phyloP scores from a whole-genome alignment of 1,140 invertebrate species.

The Asbolus verrucosus region DNA sequence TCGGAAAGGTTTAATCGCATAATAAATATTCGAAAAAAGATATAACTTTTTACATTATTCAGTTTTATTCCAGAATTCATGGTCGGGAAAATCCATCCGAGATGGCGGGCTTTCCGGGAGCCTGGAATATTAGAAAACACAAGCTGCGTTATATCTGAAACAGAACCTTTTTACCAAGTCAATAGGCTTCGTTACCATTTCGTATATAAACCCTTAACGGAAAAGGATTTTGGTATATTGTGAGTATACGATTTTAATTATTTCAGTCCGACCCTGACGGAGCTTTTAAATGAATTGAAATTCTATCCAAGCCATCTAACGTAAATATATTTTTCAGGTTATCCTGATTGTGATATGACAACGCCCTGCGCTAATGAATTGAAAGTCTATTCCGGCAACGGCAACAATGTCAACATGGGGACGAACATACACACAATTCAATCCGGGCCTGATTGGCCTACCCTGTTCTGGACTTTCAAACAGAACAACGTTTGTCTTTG shows the following conservation, averaged over 20 bases:
- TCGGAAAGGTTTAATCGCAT: neutral
- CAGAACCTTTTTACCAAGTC: slow-evolving; percentile 54
- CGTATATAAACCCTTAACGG: slow-evolving; percentile 17
- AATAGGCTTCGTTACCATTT: slow-evolving; percentile 49
- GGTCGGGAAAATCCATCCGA: slow-evolving; percentile 51
- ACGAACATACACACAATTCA: slow-evolving; percentile 59
- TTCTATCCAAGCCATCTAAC: slow-evolving; percentile 54
- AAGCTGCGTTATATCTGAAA: slow-evolving; percentile 44
- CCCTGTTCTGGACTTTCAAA: slow-evolving; percentile 54
- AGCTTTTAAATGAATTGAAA: slow-evolving; percentile 58
- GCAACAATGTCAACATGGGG: slow-evolving; percentile 63
- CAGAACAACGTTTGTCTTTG: slow-evolving; percentile 59
- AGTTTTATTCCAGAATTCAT: slow-evolving; percentile 55
- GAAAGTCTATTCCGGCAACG: slow-evolving; percentile 61
- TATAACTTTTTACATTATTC: slow-evolving; percentile 52
- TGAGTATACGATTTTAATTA: slow-evolving; percentile 35
- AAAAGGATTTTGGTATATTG: slow-evolving; percentile 21
- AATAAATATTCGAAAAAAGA: slow-evolving; percentile 35
- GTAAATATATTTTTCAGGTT: slow-evolving; percentile 60
- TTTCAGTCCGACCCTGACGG: neutral
- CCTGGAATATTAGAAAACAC: slow-evolving; percentile 51
- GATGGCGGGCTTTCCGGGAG: slow-evolving; percentile 53
- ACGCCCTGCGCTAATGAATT: slow-evolving; percentile 62
- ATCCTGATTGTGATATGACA: slow-evolving; percentile 54
- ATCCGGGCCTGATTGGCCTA: slow-evolving; percentile 61